Conservation (phyloP, 2,888 invertebrate species). For the Elegia similella region DNA sequence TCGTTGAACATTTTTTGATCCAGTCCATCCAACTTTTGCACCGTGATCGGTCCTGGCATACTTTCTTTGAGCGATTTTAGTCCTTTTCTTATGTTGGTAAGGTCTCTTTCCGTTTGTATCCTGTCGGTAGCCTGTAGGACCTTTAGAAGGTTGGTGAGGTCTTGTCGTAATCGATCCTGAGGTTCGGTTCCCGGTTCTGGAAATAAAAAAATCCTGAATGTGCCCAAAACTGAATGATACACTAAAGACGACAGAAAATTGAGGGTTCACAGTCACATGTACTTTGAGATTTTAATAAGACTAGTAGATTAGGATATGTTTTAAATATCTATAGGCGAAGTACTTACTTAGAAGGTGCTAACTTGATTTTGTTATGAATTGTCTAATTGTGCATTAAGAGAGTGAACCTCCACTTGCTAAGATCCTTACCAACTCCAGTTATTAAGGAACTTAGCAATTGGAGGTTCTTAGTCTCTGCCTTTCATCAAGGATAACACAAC, state of each 20-base stretch:
- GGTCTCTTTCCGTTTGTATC: slow-evolving; percentile 54
- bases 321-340: not conserved
- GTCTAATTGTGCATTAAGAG: too few species aligned
- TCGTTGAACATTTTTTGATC: slow-evolving; percentile 57
- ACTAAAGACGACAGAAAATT: slow-evolving; percentile 19
- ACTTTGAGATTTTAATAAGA: slow-evolving; percentile 26
- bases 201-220: slow-evolving; percentile 72
- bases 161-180: slow-evolving; percentile 36
- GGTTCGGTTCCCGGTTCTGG: slow-evolving; percentile 40
- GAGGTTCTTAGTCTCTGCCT: too few species aligned
- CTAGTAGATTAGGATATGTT: not conserved
- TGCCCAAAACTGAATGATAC: slow-evolving; percentile 66
- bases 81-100: slow-evolving; percentile 36
- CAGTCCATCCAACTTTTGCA: slow-evolving; percentile 82
- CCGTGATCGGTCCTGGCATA: slow-evolving; percentile 83
- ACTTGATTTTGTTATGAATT: too few species aligned
- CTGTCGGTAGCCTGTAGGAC: slow-evolving; percentile 44
- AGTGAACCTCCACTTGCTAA: too few species aligned
- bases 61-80: slow-evolving; percentile 24
- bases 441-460: too few species aligned
- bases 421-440: too few species aligned
- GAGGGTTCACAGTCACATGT: slow-evolving; percentile 36
- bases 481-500: too few species aligned
- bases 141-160: slow-evolving; percentile 50
- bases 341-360: too few species aligned